Percentiles rank a stretch among this genome's conserved stretches.
Evolutionary conservation across 2,888 invertebrate species (phyloP).

Genomic region (Epistrophe grossulariae): DNA sequence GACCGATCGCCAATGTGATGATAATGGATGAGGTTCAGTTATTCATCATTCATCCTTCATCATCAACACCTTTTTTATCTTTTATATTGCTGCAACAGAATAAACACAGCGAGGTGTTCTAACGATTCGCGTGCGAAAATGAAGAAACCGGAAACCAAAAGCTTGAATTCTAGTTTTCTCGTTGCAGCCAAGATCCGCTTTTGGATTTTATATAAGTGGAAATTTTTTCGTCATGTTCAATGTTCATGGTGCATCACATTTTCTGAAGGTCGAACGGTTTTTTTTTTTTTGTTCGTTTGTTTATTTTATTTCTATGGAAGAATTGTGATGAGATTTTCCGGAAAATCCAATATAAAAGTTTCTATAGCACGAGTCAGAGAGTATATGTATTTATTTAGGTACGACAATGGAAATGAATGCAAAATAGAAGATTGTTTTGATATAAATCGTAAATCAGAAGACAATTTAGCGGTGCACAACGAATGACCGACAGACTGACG

Average conservation of each 20-base stretch:
- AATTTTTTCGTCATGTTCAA: not conserved
- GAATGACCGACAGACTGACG: slow-evolving; percentile 2
- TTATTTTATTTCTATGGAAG: slow-evolving; percentile 44
- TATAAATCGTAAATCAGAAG: slow-evolving; percentile 60
- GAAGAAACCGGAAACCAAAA: slow-evolving; percentile 55
- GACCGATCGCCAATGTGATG: slow-evolving; percentile 11
- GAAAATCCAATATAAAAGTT: slow-evolving; percentile 63
- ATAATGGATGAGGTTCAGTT: slow-evolving; percentile 32
- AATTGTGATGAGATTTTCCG: slow-evolving; percentile 69
- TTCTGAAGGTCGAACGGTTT: slow-evolving; percentile 36
- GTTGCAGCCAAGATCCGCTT: slow-evolving; percentile 56
- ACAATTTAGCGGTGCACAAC: slow-evolving; percentile 41
- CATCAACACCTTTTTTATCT: slow-evolving; percentile 38
- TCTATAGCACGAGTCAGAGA: slow-evolving; percentile 50
- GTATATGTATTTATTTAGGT: not conserved
- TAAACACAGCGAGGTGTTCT: not conserved
- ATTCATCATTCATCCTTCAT: slow-evolving; percentile 19
- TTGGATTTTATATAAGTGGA: slow-evolving; percentile 1
- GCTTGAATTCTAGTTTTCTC: slow-evolving; percentile 43
- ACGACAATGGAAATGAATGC: not conserved
- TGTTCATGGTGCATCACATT: slow-evolving; percentile 14
- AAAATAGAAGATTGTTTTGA: slow-evolving; percentile 28
- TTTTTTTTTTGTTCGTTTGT: not conserved
- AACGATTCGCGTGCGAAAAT: slow-evolving; percentile 52
- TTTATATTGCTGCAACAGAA: not conserved